Evolutionary conservation across 2,797 vertebrate genomes (phyloP), one percentile per base, ranked within the genome.

Genomic region (Cygnus olor): DNA sequence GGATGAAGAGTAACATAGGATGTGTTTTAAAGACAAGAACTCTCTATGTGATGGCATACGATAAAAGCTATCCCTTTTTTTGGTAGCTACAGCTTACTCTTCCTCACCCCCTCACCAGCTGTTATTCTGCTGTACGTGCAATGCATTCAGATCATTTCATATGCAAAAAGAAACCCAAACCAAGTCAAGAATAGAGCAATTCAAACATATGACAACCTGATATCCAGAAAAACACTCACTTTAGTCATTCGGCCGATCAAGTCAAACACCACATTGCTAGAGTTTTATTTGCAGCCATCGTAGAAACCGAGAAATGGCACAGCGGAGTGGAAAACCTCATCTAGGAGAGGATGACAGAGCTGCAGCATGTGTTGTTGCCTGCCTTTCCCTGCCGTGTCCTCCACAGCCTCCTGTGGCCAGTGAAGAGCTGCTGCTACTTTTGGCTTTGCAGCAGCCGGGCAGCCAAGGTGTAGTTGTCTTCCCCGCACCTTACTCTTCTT

Each of bases 31-130:
- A 94, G 78, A 92, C 15, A 89, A 76, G 60, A 89, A 83, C 38
- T 79, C 77, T 87, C 82, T 81, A 86, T 25, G 68, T 77, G 64
- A 72, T 53, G 79, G 63, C 40, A 65, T 85, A 80, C 34, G 81
- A 93, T 71, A 95, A 81, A 89, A 89, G 10, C 49, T 85, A 90
- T 58, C 34, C 49, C 24, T 27, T 80, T 84, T 85, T 95, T 93
- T 95, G 63, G 74, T 89, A 96, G 72, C 69, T 94, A 87, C 53
- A 79, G 88, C 76, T 94, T 97, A 89, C 45, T 96, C 79, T 93
- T 95, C 40, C 83, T 90, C 93, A 2, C 96, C 93, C 74, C 94
- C 95, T 94, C 94, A 96, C 93, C 97, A 96, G 97, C 96, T 97
- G 97, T 96, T 95, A 88, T 73, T 93, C 85, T 93, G 90, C 87